Evolutionary conservation across 1,140 invertebrate species (phyloP).

Genomic region (Caenorhabditis remanei): DNA sequence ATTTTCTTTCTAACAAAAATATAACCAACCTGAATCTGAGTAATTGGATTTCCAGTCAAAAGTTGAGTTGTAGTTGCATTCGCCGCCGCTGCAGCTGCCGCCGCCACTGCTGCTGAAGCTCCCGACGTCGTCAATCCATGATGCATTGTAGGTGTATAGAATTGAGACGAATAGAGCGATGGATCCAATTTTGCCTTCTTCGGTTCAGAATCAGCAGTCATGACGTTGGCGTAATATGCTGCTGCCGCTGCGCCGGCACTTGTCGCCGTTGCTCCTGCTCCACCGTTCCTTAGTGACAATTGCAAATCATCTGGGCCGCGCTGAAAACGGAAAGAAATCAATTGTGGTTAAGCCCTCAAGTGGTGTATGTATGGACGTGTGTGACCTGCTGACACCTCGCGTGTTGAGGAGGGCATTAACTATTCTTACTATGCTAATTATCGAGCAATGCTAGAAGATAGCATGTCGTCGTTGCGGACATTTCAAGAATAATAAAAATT

Average conservation of each 20-base stretch:
- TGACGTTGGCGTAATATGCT: slow-evolving; percentile 59
- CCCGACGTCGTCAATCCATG: slow-evolving; percentile 48
- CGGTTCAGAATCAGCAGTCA: slow-evolving; percentile 68
- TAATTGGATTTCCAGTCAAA: slow-evolving; percentile 48
- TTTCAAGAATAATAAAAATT: neutral
- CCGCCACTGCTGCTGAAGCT: slow-evolving; percentile 35
- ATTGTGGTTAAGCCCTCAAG: neutral
- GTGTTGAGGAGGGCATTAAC: slow-evolving; percentile 45
- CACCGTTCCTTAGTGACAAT: slow-evolving; percentile 51
- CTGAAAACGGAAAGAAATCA: slow-evolving; percentile 21
- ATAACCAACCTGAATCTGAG: slow-evolving; percentile 51
- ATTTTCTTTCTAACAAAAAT: neutral
- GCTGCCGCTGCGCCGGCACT: slow-evolving; percentile 11
- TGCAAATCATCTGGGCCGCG: slow-evolving; percentile 53
- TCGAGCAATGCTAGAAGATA: neutral
- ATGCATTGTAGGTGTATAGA: slow-evolving; percentile 43
- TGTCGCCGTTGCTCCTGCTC: slow-evolving; percentile 9
- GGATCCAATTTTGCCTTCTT: slow-evolving; percentile 70
- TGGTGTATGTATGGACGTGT: neutral
- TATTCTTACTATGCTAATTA: slow-evolving; percentile 56
- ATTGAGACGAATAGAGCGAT: slow-evolving; percentile 15
- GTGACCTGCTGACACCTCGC: slow-evolving; percentile 39
- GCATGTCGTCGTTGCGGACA: neutral
- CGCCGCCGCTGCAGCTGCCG: slow-evolving; percentile 25
- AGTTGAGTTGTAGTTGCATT: slow-evolving; percentile 33